phyloP scores from a whole-genome alignment of 2,888 invertebrate genomes.

The Pyrochroa serraticornis region DNA sequence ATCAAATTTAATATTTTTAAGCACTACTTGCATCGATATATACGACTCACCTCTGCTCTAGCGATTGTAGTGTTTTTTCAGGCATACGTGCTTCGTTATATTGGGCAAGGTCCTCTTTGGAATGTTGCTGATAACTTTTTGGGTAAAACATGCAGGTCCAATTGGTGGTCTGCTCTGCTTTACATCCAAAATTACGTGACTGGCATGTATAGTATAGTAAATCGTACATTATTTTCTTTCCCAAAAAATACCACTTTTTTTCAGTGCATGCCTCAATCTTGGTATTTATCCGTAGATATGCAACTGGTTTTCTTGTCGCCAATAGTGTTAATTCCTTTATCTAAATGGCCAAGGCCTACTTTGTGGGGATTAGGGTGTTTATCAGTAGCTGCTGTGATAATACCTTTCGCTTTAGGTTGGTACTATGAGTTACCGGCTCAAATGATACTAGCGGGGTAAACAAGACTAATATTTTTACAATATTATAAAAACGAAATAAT shows the following conservation, averaged over 20 bases:
- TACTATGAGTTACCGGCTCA: not conserved
- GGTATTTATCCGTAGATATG: slow-evolving; percentile 45
- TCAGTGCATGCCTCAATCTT: slow-evolving; percentile 42
- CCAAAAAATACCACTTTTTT: slow-evolving; percentile 13
- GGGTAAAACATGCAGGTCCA: not conserved
- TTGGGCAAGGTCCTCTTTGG: slow-evolving; percentile 18
- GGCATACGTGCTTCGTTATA: slow-evolving; percentile 3
- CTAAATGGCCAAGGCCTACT: slow-evolving; percentile 26
- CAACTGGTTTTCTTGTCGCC: slow-evolving; percentile 43
- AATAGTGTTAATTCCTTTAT: slow-evolving; percentile 36
- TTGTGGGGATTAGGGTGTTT: slow-evolving; percentile 3
- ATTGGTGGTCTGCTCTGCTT: slow-evolving; percentile 17
- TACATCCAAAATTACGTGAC: slow-evolving; percentile 16
- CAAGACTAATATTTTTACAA: not conserved
- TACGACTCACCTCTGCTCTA: slow-evolving; percentile 49
- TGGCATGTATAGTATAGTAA: not conserved
- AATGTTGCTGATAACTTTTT: not conserved
- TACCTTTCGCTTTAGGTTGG: slow-evolving; percentile 13
- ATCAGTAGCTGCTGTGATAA: slow-evolving; percentile 6
- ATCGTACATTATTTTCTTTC: not conserved
- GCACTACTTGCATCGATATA: slow-evolving; percentile 20
- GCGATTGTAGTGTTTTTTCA: slow-evolving; percentile 12
- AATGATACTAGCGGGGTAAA: not conserved
- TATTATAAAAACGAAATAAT: not conserved
- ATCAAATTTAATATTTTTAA: slow-evolving; percentile 48